phyloP scores from a whole-genome alignment of 2,113 vertebrate species.

The Nettapus auritus region DNA sequence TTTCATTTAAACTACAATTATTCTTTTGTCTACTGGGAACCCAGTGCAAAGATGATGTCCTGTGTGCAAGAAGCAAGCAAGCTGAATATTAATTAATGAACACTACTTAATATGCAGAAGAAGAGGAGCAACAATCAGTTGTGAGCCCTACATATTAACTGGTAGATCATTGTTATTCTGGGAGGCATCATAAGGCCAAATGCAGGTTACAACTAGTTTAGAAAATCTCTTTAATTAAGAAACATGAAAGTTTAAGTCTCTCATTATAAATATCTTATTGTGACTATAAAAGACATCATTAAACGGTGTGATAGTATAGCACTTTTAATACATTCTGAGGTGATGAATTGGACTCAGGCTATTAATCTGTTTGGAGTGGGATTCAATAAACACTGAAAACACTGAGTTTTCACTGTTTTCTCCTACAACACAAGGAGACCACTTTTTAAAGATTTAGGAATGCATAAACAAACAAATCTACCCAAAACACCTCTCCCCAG shows the following conservation, averaged over 20 bases:
- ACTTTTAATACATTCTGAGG: conserved; percentile 48
- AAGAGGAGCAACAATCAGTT: conserved; percentile 72
- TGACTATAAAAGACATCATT: conserved; percentile 69
- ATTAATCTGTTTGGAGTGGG: background rate
- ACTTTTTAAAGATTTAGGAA: background rate
- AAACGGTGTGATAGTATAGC: conserved; percentile 36
- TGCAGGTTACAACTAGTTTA: conserved; percentile 73
- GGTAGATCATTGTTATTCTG: conserved; percentile 74
- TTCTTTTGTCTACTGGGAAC: conserved; percentile 75
- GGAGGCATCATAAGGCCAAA: conserved; percentile 74
- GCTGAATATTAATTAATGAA: conserved; percentile 75
- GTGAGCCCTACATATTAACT: conserved; percentile 69
- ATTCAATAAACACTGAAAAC: conserved; percentile 24
- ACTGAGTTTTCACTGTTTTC: background rate
- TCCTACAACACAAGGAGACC: background rate
- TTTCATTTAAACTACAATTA: conserved; percentile 79
- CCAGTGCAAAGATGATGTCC: conserved; percentile 75
- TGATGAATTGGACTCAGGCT: background rate
- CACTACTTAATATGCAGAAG: conserved; percentile 72
- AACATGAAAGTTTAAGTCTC: conserved; percentile 75
- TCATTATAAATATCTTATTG: conserved; percentile 70
- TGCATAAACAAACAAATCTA: background rate
- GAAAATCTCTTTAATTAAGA: conserved; percentile 76
- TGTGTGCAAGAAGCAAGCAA: conserved; percentile 73
- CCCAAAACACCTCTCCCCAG: background rate